Evolutionary conservation across 2,888 invertebrate species (phyloP).

Genomic region (Melieria crassipennis): DNA sequence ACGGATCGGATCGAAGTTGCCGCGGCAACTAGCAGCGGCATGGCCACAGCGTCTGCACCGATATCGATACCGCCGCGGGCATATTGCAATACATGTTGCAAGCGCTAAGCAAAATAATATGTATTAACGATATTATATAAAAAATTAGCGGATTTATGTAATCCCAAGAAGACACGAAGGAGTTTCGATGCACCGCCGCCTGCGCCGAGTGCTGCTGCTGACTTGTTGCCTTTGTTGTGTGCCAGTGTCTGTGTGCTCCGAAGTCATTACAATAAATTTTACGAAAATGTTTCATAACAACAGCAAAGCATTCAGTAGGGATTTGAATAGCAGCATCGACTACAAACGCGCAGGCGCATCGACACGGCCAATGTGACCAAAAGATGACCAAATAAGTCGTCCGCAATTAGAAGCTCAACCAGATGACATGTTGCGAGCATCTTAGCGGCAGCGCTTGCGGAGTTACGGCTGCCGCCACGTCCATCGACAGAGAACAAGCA

Average conservation of each 20-base stretch:
- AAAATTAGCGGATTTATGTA: conserved; percentile 56
- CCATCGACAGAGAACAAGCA: too few relatives aligned
- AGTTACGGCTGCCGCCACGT: too few relatives aligned
- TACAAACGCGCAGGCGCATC: not conserved
- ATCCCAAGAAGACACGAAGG: conserved; percentile 50
- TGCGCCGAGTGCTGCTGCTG: too few relatives aligned
- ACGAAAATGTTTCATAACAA: not conserved
- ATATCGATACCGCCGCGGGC: conserved; percentile 31
- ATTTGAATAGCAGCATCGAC: not conserved
- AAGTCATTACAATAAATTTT: conserved; percentile 11
- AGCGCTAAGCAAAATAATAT: conserved; percentile 57
- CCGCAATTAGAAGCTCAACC: not conserved
- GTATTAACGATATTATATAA: conserved; percentile 61
- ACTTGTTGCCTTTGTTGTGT: not conserved
- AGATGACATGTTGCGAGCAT: too few relatives aligned
- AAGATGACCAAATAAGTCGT: conserved; percentile 1
- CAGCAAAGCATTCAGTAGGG: not conserved
- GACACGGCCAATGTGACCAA: not conserved
- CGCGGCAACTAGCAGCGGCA: not conserved
- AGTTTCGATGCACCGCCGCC: not conserved
- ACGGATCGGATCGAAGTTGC: not conserved
- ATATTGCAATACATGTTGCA: conserved; percentile 45
- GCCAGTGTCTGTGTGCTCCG: not conserved
- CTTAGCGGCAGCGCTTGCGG: too few relatives aligned
- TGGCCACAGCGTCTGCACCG: not conserved